Evolutionary conservation across 2,888 invertebrate species (phyloP).

Genomic region (Cheilosia soror): DNA sequence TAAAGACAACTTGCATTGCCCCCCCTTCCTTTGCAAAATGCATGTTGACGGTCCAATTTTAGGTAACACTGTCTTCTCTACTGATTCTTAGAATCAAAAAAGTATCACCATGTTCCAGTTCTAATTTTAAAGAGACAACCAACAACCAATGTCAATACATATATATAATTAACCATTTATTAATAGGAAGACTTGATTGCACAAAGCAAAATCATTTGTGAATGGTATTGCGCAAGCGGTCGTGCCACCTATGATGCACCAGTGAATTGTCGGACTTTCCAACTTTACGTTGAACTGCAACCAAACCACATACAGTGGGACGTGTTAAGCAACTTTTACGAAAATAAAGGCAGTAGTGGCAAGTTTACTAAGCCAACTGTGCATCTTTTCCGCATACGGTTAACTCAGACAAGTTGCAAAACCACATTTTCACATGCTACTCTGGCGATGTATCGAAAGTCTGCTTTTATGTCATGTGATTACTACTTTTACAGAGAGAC

Average conservation of each 20-base stretch:
- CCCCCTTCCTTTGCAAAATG: no score
- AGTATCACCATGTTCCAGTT: slow-evolving; percentile 3
- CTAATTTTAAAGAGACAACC: not conserved
- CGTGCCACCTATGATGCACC: slow-evolving; percentile 51
- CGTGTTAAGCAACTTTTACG: slow-evolving; percentile 52
- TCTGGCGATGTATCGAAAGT: not conserved
- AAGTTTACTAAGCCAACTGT: slow-evolving; percentile 67
- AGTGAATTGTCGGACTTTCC: slow-evolving; percentile 39
- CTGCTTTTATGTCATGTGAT: no score
- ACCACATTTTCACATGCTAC: slow-evolving; percentile 31
- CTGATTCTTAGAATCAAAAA: slow-evolving; percentile 7
- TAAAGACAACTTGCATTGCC: no score
- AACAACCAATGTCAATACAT: not conserved
- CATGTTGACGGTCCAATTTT: no score
- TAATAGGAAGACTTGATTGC: slow-evolving; percentile 1
- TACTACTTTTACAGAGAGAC: no score
- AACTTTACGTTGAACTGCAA: slow-evolving; percentile 11
- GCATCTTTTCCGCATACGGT: slow-evolving; percentile 39
- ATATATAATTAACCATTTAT: not conserved
- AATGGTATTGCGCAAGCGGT: slow-evolving; percentile 6
- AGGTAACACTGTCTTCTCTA: no score
- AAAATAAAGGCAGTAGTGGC: slow-evolving; percentile 64
- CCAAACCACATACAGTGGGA: not conserved
- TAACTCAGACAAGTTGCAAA: slow-evolving; percentile 24
- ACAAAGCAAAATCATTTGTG: not conserved